These are phyloP conservation scores for Nomada ferruginata DNA, from an alignment of 2,888 invertebrate species.

Conservation along the genomic window DNA sequence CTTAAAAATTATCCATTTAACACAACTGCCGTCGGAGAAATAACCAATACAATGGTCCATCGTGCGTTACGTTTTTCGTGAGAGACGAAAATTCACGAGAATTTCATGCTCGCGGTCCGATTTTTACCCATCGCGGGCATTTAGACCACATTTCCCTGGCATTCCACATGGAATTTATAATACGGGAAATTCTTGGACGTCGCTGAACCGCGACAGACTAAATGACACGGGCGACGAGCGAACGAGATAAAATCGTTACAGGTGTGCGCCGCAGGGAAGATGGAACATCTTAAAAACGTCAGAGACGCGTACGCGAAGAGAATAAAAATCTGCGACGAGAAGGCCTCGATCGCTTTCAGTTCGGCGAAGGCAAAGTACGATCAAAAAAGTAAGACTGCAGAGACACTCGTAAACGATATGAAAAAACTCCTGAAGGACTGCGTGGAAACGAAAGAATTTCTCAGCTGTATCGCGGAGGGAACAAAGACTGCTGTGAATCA, in stretches of 20 bases:
- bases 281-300: constrained; percentile 33
- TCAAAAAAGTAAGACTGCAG: not conserved
- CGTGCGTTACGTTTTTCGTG: not conserved
- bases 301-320: constrained; percentile 25
- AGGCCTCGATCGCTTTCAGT: constrained; percentile 14
- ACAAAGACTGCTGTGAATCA: constrained; percentile 17
- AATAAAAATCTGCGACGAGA: constrained; percentile 54
- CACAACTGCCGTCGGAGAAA: not conserved
- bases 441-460: constrained; percentile 34
- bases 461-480: constrained; percentile 30
- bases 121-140: not conserved
- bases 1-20: constrained; percentile 13
- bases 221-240: constrained; percentile 25
- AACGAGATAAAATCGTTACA: constrained; percentile 40
- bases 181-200: not conserved
- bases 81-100: constrained; percentile 3
- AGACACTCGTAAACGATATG: constrained; percentile 7
- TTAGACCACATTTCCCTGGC: constrained; percentile 37
- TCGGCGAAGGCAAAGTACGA: constrained; percentile 21
- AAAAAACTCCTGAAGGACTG: constrained; percentile 43
- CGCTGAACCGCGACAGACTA: not conserved
- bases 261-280: constrained; percentile 38
- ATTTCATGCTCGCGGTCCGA: not conserved
- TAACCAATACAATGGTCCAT: not conserved
- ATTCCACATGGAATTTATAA: constrained; percentile 27